Conservation (phyloP, 1,140 invertebrate genomes). For the Drosophila mayri region DNA sequence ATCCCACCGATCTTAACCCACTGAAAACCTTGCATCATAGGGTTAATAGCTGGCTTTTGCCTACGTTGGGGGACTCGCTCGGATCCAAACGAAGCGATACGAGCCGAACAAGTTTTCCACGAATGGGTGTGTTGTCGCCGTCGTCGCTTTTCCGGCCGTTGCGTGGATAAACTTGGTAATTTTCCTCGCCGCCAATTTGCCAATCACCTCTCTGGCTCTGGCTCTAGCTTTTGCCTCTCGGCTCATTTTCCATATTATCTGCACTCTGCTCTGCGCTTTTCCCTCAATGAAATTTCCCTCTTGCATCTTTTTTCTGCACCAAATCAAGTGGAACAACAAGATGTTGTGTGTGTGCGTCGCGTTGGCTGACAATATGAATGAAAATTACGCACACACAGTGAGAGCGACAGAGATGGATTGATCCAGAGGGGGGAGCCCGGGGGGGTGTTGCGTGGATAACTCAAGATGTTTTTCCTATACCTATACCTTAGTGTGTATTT, state of each 20-base stretch:
- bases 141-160: slow-evolving; percentile 58
- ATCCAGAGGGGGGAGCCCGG: background rate
- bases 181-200: slow-evolving; percentile 58
- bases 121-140: slow-evolving; percentile 58
- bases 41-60: slow-evolving; percentile 49
- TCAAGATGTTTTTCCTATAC: slow-evolving; percentile 57
- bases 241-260: slow-evolving; percentile 38
- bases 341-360: slow-evolving; percentile 33
- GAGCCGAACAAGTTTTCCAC: slow-evolving; percentile 65
- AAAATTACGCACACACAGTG: slow-evolving; percentile 70
- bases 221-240: slow-evolving; percentile 1
- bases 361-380: slow-evolving; percentile 75
- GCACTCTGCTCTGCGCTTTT: slow-evolving; percentile 20
- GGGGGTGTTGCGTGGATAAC: slow-evolving; percentile 58
- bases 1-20: background rate
- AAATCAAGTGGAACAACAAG: slow-evolving; percentile 16
- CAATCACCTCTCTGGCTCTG: slow-evolving; percentile 42
- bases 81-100: slow-evolving; percentile 29
- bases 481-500: slow-evolving; percentile 1
- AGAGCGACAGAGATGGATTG: slow-evolving; percentile 56
- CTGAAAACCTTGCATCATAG: background rate
- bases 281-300: slow-evolving; percentile 68
- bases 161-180: slow-evolving; percentile 63
- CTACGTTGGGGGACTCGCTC: slow-evolving; percentile 59
- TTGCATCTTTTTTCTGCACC: slow-evolving; percentile 46